Base-by-base conservation (phyloP, 2,113 vertebrate species). In the Osmerus mordax region DNA sequence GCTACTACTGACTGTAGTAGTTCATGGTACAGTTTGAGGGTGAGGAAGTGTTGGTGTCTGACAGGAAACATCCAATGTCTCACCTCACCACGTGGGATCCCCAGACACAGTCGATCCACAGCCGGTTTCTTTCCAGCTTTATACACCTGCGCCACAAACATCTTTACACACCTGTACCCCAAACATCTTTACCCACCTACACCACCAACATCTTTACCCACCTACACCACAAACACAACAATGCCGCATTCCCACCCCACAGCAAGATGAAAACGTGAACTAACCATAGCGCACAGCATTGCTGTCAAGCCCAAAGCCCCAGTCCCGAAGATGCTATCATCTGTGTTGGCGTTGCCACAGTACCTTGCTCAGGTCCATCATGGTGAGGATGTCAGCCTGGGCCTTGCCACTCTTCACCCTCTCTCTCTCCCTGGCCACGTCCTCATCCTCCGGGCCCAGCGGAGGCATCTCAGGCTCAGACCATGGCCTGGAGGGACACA, bases 31-130 rank as follows among this genome's bases (percentile, higher is more conserved):
- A 36, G 32, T 36, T 36, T 36, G 32, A 6, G 32, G 32, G 32
- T 36, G 32, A 36, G 4, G 7, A 36, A 36, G 32, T 47, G 41
- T 47, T 47, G 6, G 29, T 25, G 23, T 13, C 41, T 19, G 13
- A 2, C 8, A 75, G 51, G 70, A 53, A 2, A 65, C 67, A 29
- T 0, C 19, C 12, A 23, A 41, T 51, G 11, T 60, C 84, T 82
- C 73, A 93, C 93, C 89, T 93, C 93, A 2, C 91, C 89, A 28
- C 87, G 90, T 14, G 92, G 93, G 81, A 93, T 93, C 21, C 92
- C 91, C 11, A 94, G 84, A 73, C 92, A 93, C 58, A 94, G 90
- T 29, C 88, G 89, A 79, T 93, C 87, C 54, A 93, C 91, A 0
- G 92, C 92, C 1, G 92, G 90, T 69, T 89, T 92, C 75, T 59